phyloP scores from a whole-genome alignment of 2,113 vertebrate species.

The Microcebus lehilahytsara region DNA sequence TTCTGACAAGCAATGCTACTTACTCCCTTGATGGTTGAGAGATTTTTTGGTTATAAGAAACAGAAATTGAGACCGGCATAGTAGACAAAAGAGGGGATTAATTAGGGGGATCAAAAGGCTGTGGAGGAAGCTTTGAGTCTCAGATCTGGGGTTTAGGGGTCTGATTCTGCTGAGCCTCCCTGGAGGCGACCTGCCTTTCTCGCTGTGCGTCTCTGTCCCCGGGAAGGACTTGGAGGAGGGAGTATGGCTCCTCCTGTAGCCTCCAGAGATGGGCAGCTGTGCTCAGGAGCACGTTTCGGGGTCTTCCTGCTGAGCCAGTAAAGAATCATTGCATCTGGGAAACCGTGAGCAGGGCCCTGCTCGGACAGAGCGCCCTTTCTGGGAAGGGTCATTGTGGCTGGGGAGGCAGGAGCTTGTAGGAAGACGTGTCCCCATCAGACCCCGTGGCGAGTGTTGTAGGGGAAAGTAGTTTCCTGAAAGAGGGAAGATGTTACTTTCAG shows the following conservation, averaged over 20 bases:
- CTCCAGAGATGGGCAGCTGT: neutral
- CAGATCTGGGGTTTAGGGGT: rapidly evolving
- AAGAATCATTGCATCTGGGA: neutral
- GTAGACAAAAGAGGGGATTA: neutral
- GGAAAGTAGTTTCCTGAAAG: neutral
- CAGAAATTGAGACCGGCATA: neutral
- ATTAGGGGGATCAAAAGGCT: neutral
- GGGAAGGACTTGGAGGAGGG: too few relatives aligned
- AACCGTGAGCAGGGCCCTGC: neutral
- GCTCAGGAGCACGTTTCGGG: neutral
- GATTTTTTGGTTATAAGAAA: neutral
- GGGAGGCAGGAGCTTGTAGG: neutral
- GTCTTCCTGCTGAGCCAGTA: neutral
- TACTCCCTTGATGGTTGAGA: neutral
- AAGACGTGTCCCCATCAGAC: neutral
- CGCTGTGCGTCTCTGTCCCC: neutral
- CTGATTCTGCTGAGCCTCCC: neutral
- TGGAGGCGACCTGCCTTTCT: neutral
- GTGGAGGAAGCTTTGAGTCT: neutral
- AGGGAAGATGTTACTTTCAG: neutral
- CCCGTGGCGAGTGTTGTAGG: neutral
- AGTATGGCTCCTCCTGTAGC: too few relatives aligned
- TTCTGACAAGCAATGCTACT: neutral
- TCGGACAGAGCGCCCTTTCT: neutral
- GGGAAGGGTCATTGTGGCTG: neutral